Conservation (phyloP, 1,140 invertebrate species). For the Hypothenemus hampei region DNA sequence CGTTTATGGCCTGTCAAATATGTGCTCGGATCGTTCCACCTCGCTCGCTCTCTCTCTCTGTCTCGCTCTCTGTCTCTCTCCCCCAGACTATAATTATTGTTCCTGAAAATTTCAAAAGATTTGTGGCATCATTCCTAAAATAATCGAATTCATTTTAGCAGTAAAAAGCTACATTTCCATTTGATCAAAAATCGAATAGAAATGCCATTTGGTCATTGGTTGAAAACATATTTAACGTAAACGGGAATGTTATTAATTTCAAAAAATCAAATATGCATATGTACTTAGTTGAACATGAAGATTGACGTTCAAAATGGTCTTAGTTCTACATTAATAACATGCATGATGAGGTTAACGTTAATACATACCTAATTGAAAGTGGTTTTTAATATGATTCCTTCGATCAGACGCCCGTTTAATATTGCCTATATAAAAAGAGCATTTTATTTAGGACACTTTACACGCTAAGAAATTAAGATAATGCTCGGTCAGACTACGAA, state of each 20-base stretch:
- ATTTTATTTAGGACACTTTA: constrained; percentile 26
- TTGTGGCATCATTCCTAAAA: constrained; percentile 24
- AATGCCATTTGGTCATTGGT: no score
- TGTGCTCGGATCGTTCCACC: constrained; percentile 19
- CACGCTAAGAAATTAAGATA: constrained; percentile 27
- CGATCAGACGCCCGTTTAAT: constrained; percentile 5
- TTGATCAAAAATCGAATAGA: no score
- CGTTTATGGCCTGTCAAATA: constrained; percentile 40
- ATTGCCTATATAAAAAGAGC: constrained; percentile 11
- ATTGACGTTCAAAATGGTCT: no score
- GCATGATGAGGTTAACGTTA: no score
- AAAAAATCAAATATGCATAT: no score
- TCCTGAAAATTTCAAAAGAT: constrained; percentile 27
- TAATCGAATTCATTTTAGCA: neutral
- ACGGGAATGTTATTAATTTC: no score
- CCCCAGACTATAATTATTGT: constrained; percentile 38
- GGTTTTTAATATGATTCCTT: constrained; percentile 4
- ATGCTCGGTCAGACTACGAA: constrained; percentile 25
- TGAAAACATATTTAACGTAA: no score
- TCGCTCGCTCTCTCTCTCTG: no score
- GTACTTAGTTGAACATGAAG: no score
- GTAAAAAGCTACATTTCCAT: neutral
- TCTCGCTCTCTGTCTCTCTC: no score
- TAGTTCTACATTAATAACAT: no score
- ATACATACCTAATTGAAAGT: constrained; percentile 9